Conservation (phyloP, 2,113 vertebrate genomes). For the Ptychochromis oligacanthus region DNA sequence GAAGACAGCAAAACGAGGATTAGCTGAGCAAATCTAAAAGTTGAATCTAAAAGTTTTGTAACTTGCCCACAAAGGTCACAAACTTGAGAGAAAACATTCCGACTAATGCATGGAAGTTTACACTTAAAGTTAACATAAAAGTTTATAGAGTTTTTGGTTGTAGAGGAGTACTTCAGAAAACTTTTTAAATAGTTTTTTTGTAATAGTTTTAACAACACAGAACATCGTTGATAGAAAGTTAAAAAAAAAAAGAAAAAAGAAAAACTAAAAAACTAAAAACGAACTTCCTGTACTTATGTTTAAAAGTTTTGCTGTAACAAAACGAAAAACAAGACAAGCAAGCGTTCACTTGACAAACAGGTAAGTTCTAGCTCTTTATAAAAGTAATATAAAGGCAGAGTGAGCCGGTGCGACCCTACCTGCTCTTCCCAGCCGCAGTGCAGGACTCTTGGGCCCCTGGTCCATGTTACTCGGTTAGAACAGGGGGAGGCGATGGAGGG, state of each 20-base stretch:
- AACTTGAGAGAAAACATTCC: neutral
- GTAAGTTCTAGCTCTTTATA: neutral
- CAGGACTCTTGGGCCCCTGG: constrained; percentile 86
- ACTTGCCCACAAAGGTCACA: neutral
- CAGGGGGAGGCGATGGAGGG: constrained; percentile 68
- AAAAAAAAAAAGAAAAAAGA: neutral
- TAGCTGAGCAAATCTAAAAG: no score
- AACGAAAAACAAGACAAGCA: neutral
- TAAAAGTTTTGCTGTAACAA: neutral
- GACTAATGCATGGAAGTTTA: neutral
- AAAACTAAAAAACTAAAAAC: neutral
- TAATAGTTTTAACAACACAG: neutral
- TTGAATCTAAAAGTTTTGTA: neutral
- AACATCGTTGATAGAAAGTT: neutral
- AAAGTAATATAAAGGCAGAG: constrained; percentile 30
- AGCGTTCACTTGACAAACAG: neutral
- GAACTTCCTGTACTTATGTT: neutral
- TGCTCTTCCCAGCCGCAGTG: constrained; percentile 88
- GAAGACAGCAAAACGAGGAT: neutral
- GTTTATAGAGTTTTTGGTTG: neutral
- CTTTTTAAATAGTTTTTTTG: neutral
- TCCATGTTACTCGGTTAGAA: constrained; percentile 86
- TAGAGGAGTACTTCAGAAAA: neutral
- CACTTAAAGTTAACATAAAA: neutral
- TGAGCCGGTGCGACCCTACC: constrained; percentile 82